phyloP scores from a whole-genome alignment of 2,113 vertebrate species.

The Bagarius yarrelli region DNA sequence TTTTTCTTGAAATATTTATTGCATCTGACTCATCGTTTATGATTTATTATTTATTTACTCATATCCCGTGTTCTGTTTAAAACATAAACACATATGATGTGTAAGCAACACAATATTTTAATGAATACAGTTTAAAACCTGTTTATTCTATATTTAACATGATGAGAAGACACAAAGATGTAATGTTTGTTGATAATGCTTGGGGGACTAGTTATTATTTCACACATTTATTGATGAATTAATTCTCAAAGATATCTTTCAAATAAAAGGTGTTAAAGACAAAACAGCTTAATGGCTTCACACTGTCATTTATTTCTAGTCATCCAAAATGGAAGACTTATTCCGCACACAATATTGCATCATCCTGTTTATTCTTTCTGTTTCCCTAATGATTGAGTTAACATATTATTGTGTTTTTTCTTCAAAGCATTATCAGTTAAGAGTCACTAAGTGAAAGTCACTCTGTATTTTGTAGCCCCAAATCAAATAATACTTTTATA shows the following conservation, averaged over 20 bases:
- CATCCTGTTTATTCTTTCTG: slow-evolving; percentile 27
- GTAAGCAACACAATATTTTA: too few relatives aligned
- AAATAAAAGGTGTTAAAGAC: slow-evolving; percentile 31
- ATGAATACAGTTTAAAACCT: too few relatives aligned
- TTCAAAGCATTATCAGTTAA: too few relatives aligned
- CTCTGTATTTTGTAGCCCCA: too few relatives aligned
- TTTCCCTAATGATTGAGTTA: too few relatives aligned
- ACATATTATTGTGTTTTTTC: too few relatives aligned
- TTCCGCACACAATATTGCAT: slow-evolving; percentile 16
- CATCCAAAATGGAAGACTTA: slow-evolving; percentile 19
- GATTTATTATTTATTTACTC: too few relatives aligned
- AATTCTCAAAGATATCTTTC: neutral
- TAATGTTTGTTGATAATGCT: slow-evolving; percentile 1
- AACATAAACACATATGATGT: neutral
- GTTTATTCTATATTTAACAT: too few relatives aligned
- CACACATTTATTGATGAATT: neutral
- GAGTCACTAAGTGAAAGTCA: too few relatives aligned
- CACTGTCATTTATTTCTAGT: neutral
- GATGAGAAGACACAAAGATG: neutral
- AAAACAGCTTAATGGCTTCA: slow-evolving; percentile 22
- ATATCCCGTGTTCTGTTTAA: neutral
- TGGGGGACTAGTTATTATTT: slow-evolving; percentile 3
- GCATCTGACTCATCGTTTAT: neutral
- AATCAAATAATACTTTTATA: too few relatives aligned
- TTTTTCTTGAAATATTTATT: neutral